Conservation (phyloP, 1,140 invertebrate species). For the Drosophila carrolli region DNA sequence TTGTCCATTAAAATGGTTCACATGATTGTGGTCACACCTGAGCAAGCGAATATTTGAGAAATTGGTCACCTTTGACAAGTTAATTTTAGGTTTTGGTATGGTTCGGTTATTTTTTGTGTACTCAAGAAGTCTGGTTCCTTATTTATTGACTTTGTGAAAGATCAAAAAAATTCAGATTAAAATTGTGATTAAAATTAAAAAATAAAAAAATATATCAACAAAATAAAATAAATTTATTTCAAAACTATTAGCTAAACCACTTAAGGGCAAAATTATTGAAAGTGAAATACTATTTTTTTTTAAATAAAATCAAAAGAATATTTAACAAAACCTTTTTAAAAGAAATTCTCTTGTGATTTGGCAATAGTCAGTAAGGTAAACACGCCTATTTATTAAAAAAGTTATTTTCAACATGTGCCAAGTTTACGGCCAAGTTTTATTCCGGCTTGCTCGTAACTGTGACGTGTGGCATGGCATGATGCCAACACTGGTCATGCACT, state of each 20-base stretch:
- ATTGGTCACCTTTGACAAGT: conserved; percentile 3
- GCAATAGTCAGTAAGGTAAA: not conserved
- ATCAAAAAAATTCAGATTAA: too few species aligned
- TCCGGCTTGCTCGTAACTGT: not conserved
- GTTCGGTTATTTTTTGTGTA: too few species aligned
- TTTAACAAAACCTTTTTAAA: too few species aligned
- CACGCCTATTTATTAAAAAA: conserved; percentile 28
- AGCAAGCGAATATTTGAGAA: not conserved
- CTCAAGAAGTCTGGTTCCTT: too few species aligned
- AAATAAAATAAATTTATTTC: too few species aligned
- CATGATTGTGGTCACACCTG: conserved; percentile 22
- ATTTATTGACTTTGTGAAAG: too few species aligned
- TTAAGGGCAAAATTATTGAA: too few species aligned
- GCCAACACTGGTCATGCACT: conserved; percentile 60
- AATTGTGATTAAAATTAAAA: too few species aligned
- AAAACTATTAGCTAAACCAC: too few species aligned
- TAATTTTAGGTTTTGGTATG: not conserved
- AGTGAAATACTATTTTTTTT: not conserved
- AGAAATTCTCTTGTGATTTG: not conserved
- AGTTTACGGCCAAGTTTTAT: conserved; percentile 27
- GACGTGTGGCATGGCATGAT: conserved; percentile 46
- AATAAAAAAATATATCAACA: too few species aligned
- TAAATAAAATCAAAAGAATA: too few species aligned
- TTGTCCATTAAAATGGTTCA: conserved; percentile 8
- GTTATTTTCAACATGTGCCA: conserved; percentile 11